These are phyloP conservation scores for Thera britannica DNA, from an alignment of 2,888 invertebrate genomes.

Conservation along the genomic window DNA sequence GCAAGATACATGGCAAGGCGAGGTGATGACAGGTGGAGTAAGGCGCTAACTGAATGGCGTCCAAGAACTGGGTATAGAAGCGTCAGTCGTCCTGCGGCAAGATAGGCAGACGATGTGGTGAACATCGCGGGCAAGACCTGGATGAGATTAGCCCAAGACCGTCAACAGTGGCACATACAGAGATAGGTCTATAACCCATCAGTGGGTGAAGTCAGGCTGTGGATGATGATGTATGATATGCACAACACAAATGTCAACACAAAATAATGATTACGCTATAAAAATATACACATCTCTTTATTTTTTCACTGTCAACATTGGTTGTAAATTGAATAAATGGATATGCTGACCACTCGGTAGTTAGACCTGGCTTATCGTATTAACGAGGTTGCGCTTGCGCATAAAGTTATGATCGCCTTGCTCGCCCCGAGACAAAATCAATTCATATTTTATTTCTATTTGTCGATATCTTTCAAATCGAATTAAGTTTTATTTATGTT, in stretches of 20 bases:
- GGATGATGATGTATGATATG: no score
- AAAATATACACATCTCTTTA: constrained; percentile 1
- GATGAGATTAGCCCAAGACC: no score
- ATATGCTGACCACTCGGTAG: constrained; percentile 30
- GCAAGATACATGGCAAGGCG: no score
- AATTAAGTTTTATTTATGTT: constrained; percentile 20
- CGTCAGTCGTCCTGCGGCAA: no score
- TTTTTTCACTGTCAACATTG: constrained; percentile 6
- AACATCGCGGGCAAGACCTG: no score
- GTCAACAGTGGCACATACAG: no score
- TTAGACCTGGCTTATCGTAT: constrained; percentile 37
- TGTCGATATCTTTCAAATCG: constrained; percentile 21
- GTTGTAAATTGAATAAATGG: constrained; percentile 15
- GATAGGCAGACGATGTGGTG: no score
- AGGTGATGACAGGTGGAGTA: no score
- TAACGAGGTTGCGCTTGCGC: constrained; percentile 31
- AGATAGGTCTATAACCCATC: no score
- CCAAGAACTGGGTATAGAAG: no score
- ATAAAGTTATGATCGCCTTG: constrained; percentile 34
- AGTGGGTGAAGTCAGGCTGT: no score
- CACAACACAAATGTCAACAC: not conserved
- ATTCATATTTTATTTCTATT: constrained; percentile 26
- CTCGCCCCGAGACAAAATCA: constrained; percentile 33
- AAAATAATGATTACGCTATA: not conserved
- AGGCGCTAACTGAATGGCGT: no score